These are phyloP conservation scores for Prietella phreatophila DNA, from an alignment of 2,113 vertebrate genomes.

Conservation along the genomic window DNA sequence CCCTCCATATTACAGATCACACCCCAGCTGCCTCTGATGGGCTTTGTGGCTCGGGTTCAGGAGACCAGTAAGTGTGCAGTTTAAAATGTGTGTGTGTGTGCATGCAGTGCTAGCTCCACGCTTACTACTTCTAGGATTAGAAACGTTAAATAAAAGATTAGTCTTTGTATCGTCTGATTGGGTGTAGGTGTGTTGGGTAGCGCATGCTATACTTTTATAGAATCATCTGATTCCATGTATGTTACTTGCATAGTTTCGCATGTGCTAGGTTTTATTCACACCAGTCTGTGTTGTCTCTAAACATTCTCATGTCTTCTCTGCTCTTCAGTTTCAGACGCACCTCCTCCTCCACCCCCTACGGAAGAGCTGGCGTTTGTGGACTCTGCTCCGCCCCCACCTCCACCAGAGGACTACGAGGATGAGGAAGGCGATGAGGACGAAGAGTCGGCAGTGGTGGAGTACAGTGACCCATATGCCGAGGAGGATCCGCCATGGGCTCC, in stretches of 20 bases:
- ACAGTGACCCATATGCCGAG: slow-evolving; percentile 96
- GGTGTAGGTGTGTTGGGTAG: not conserved
- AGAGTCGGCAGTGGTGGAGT: slow-evolving; percentile 96
- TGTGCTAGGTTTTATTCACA: not conserved
- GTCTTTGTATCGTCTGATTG: not conserved
- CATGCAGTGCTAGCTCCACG: not conserved
- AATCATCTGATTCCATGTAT: not conserved
- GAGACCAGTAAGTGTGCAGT: slow-evolving; percentile 90
- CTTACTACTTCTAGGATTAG: not conserved
- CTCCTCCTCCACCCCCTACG: slow-evolving; percentile 58
- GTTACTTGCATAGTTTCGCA: not conserved
- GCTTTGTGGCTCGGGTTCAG: slow-evolving; percentile 99
- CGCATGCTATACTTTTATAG: not conserved
- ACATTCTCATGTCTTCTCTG: not conserved
- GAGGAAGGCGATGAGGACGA: slow-evolving; percentile 89
- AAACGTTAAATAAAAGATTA: not conserved
- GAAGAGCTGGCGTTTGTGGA: slow-evolving; percentile 78
- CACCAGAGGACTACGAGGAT: slow-evolving; percentile 93
- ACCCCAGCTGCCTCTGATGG: slow-evolving; percentile 99
- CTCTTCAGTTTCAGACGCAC: slow-evolving; percentile 50
- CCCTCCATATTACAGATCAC: slow-evolving; percentile 98
- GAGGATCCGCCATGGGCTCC: slow-evolving; percentile 99
- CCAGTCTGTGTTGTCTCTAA: not conserved
- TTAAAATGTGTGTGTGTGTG: not conserved
- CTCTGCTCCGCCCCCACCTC: slow-evolving; percentile 87